Evolutionary conservation across 2,113 vertebrate species (phyloP), one percentile per base, ranked within the genome.

Genomic region (Protobothrops mucrosquamatus): DNA sequence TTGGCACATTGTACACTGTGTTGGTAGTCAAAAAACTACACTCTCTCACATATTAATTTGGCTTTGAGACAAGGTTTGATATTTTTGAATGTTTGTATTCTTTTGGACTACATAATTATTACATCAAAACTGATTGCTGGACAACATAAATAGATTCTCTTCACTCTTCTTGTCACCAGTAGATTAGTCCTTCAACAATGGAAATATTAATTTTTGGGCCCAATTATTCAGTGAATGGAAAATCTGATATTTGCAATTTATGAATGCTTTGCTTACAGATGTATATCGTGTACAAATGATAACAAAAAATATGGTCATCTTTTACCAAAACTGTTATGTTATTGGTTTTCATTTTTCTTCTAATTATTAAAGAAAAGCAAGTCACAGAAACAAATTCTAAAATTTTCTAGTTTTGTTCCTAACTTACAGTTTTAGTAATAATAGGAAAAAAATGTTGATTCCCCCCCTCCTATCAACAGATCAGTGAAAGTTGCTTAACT

Each of bases 11-110:
- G 34, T 88, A 11, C 5, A 89, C 88, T 56, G 39, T 23, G 54
- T 26, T 29, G 94, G 81, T 90, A 51, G 5, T 91, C 2, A 59
- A 91, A 87, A 88, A 87, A 22, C 46, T 61, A 89, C 14, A 15
- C 92, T 94, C 91, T 94, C 56, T 91, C 14, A 92, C 43, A 91
- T 81, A 43, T 81, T 43, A 81, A 81, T 81, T 81, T 81, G 20
- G 74, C 69, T 22, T 81, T 43, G 74, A 43, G 34, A 43, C 18
- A 81, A 39, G 18, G 34, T 43, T 43, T 81, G 7, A 43, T 43
- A 22, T 81, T 81, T 81, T 43, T 9, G 7, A 39, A 81, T 43
- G 18, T 81, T 39, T 0, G 0, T 81, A 43, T 81, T 43, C 34
- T 81, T 81, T 81, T 81, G 74, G 74, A 81, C 61, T 29, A 64